Percentiles rank a stretch among this genome's conserved stretches.
These are phyloP conservation scores for Molossus alvarezi DNA, from an alignment of 2,797 vertebrate genomes.

Conservation along the genomic window DNA sequence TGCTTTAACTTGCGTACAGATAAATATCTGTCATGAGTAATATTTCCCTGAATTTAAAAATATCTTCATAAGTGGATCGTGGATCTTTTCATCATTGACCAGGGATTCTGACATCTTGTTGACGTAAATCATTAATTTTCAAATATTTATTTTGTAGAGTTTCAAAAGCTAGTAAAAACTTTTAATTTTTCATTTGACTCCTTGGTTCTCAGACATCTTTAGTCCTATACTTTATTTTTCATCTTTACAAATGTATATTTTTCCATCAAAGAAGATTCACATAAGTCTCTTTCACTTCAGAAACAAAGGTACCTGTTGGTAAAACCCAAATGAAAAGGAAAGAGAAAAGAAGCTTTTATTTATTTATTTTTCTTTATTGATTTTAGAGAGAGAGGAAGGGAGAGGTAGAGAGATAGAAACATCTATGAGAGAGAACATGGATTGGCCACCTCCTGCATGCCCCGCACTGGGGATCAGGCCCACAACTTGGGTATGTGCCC, in stretches of 20 bases:
- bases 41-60: background rate
- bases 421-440: too few species aligned
- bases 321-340: background rate
- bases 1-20: background rate
- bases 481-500: too few species aligned
- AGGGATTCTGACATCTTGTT: background rate
- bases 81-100: background rate
- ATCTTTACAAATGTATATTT: background rate
- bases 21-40: background rate
- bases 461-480: too few species aligned
- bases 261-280: background rate
- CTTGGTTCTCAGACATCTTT: background rate
- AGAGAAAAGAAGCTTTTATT: background rate
- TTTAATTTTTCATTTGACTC: background rate
- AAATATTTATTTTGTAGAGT: constrained; percentile 30
- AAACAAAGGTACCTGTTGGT: background rate
- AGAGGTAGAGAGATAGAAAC: too few species aligned
- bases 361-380: too few species aligned
- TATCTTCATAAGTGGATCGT: background rate
- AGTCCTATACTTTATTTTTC: background rate
- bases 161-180: background rate
- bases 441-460: too few species aligned
- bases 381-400: too few species aligned
- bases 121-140: constrained; percentile 10
- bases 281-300: background rate